These are phyloP conservation scores for Cygnus buccinator DNA, from an alignment of 2,113 vertebrate species.

Conservation along the genomic window DNA sequence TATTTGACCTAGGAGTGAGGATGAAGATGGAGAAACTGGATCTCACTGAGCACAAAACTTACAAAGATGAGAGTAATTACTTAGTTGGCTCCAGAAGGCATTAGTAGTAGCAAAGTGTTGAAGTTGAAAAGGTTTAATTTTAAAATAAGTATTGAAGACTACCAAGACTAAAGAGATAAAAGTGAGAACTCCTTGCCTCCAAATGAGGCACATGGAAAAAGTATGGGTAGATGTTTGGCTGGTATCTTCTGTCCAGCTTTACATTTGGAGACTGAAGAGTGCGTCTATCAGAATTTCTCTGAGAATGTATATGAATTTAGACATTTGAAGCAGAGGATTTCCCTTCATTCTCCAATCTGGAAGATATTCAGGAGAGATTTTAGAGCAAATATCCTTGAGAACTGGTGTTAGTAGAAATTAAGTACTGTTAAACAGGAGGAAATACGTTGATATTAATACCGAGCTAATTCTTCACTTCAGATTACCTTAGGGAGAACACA, in stretches of 20 bases:
- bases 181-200: neutral
- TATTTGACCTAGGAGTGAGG: neutral
- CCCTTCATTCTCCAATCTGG: neutral
- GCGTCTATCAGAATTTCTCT: neutral
- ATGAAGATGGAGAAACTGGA: neutral
- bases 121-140: neutral
- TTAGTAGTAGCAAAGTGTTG: rapidly evolving
- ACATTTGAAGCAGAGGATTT: neutral
- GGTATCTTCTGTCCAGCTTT: neutral
- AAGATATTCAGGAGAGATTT: neutral
- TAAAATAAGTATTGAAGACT: neutral
- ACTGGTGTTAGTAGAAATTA: neutral
- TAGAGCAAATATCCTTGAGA: neutral
- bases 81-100: neutral
- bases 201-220: neutral
- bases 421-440: neutral
- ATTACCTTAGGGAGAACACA: neutral
- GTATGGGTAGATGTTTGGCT: neutral
- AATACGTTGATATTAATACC: neutral
- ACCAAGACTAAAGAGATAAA: neutral
- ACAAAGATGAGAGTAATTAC: neutral
- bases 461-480: neutral
- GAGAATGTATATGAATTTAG: neutral
- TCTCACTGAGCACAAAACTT: neutral
- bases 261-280: neutral